Evolutionary conservation across 2,113 vertebrate species (phyloP).

Genomic region (Castor canadensis): DNA sequence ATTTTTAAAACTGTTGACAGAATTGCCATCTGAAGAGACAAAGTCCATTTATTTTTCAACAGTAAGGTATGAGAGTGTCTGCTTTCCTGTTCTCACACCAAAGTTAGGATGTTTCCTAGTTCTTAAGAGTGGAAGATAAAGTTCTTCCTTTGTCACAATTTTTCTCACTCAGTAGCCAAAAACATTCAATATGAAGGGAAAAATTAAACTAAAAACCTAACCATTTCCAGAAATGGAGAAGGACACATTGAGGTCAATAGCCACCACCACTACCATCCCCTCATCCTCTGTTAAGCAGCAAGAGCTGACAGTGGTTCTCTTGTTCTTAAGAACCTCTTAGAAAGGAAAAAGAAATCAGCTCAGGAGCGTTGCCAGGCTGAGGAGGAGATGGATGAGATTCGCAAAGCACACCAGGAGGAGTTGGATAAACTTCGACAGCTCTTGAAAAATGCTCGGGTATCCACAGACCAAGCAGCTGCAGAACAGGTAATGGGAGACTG

Average conservation of each 20-base stretch:
- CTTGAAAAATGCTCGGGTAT: constrained; percentile 90
- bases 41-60: not conserved
- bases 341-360: constrained; percentile 94
- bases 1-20: constrained; percentile 29
- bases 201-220: constrained; percentile 13
- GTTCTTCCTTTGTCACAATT: not conserved
- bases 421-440: constrained; percentile 89
- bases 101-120: not conserved
- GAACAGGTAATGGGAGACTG: constrained; percentile 87
- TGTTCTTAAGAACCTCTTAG: constrained; percentile 87
- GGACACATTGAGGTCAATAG: not conserved
- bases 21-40: not conserved
- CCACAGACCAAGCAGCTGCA: constrained; percentile 87
- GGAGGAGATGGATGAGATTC: constrained; percentile 93
- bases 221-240: constrained; percentile 13
- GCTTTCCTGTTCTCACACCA: not conserved
- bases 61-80: not conserved
- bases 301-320: constrained; percentile 45
- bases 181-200: constrained; percentile 1
- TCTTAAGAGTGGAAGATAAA: not conserved
- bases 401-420: constrained; percentile 89
- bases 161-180: not conserved
- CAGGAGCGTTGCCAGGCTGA: constrained; percentile 90
- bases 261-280: not conserved
- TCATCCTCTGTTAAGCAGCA: not conserved